Evolutionary conservation across 2,797 vertebrate genomes (phyloP).

Genomic region (Cirrhinus molitorella): DNA sequence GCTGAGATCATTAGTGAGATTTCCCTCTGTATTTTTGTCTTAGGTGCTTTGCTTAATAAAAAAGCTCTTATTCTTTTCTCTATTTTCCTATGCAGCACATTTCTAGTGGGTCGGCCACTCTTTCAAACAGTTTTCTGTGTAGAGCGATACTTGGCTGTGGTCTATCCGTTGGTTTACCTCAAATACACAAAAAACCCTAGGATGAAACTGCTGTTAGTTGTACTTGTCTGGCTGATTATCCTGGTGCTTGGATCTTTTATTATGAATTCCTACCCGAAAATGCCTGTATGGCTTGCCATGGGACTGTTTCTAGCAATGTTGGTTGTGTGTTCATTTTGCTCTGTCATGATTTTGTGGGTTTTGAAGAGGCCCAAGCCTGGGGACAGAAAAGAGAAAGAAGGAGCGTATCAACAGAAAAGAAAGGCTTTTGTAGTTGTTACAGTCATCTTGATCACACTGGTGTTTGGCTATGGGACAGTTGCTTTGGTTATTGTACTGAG

Average conservation of each 20-base stretch:
- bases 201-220: not conserved
- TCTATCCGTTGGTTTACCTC: slow-evolving; percentile 34
- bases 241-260: not conserved
- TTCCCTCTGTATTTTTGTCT: not conserved
- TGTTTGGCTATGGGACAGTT: slow-evolving; percentile 23
- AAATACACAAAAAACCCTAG: not conserved
- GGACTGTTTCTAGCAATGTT: not conserved
- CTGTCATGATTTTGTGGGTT: slow-evolving; percentile 10
- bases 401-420: slow-evolving; percentile 7
- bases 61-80: not conserved
- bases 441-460: slow-evolving; percentile 11
- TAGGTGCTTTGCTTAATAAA: not conserved
- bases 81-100: slow-evolving; percentile 5
- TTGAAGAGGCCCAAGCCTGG: slow-evolving; percentile 21
- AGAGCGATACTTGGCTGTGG: slow-evolving; percentile 46
- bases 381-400: not conserved
- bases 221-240: slow-evolving; percentile 20
- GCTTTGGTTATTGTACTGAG: not conserved
- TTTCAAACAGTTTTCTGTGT: slow-evolving; percentile 26
- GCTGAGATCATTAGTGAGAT: not conserved
- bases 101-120: slow-evolving; percentile 15
- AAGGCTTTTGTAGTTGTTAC: slow-evolving; percentile 10
- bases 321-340: slow-evolving; percentile 14
- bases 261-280: not conserved
- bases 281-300: not conserved